Evolutionary conservation across 1,140 invertebrate genomes (phyloP), one percentile per base, ranked within the genome.

Genomic region (Nasonia giraulti): DNA sequence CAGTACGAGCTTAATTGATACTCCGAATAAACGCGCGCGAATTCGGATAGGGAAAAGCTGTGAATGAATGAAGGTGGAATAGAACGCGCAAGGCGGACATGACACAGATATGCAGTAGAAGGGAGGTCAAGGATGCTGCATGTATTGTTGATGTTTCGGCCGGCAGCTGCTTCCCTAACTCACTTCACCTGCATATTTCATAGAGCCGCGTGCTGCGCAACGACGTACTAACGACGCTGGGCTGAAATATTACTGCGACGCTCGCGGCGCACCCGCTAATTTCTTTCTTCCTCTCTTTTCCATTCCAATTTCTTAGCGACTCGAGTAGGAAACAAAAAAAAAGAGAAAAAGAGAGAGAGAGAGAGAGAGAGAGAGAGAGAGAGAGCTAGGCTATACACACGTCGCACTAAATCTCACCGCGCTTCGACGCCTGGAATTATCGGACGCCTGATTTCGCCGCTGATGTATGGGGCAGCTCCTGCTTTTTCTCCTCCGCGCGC

Each of bases 171-270:
- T 80, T 44, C 33, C 55, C 47, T 50, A 50, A 50, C 12, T 62
- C 55, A 20, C 55, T 20, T 62, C 55, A 20, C 66, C 20, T 71
- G 37, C 79, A 80, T 80, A 80, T 17, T 71, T 80, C n/a, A 80
- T 71, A 37, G 5, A 37, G 33, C 33, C 55, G n/a, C 55, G 55
- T 62, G 27, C 27, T 27, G 27, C 55, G 20, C 31, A 17, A 71
- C 62, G 79, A 80, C 44, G 66, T 11, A 14, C 66, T 69, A 80
- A 80, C 40, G 66, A 71, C 31, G 69, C 20, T 27, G 20, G 2
- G 79, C 14, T 80, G 23, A 71, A 80, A 80, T 80, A 80, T 80
- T 80, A 71, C 66, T 68, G 47, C 31, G 2, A 37, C n/a, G n/a
- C 14, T 14, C 50, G 17, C 47, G 14, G 5, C 23, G 23, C 27